Base-by-base conservation (phyloP, 2,888 invertebrate species). In the Acanthacorydalis orientalis region DNA sequence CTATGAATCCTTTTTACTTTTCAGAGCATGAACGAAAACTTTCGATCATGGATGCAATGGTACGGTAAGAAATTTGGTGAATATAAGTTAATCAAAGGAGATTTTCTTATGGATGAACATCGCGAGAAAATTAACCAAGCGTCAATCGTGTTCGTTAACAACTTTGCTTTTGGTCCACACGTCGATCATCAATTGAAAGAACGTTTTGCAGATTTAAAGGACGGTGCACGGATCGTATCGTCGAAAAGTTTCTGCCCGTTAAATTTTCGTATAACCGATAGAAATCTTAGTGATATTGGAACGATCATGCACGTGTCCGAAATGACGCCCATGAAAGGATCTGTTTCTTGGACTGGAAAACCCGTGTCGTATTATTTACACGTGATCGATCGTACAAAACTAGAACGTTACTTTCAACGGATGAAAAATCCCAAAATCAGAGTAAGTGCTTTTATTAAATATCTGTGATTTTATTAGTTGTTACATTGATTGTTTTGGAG, bases 211-310 rank as follows among this genome's bases (percentile, higher is more conserved):
- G 95, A 96, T 68, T 75, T 97, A 59, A 86, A 87, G 59, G 92
- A 92, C 65, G 91, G 91, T 50, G 95, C 96, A 40, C 80, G 90
- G 59, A 96, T 98, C 56, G 93, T 98, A 40, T 97, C 97, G 34
- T 98, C 98, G 15, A 97, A 95, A 68, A 92, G 95, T 55, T 98
- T 97, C 69, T 97, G 96, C 65, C 93, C 96, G n/a, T 73, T 96
- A 48, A 97, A 96, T 70, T 96, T 96, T 73, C 78, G 96, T 55
- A 95, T 98, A 64, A 97, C 95, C 32, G 96, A 97, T 67, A 76
- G 98, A 63, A 97, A 96, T 69, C 75, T 98, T 51, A 91, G 88
- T 68, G 96, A 98, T 70, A 95, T 98, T 63, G 96, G 96, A 54
- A 92, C 96, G 52, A 97, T 99, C 60, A 93, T 98, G 90, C 92